Conservation (phyloP, 1,140 invertebrate species). For the Euura lappo region DNA sequence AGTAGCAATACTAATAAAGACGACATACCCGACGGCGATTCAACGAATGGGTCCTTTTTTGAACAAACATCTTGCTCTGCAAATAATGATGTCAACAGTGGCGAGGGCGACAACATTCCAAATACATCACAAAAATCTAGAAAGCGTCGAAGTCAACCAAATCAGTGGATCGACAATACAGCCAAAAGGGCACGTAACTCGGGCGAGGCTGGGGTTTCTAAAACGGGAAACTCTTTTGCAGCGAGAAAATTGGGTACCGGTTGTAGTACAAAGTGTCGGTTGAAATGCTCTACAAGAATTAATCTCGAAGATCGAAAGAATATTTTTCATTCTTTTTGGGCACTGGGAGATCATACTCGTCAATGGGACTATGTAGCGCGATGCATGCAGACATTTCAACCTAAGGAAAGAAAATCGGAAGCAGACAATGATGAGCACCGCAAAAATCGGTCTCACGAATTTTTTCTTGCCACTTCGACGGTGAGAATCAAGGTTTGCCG, state of each 20-base stretch:
- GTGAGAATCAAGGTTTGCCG: constrained; percentile 13
- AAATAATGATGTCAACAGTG: too few species aligned
- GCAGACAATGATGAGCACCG: constrained; percentile 2
- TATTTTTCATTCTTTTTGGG: too few species aligned
- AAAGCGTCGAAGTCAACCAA: constrained; percentile 12
- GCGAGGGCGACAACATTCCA: too few species aligned
- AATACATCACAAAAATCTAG: too few species aligned
- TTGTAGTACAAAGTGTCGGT: constrained; percentile 13
- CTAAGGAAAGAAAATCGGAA: constrained; percentile 1
- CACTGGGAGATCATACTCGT: too few species aligned
- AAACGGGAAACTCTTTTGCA: constrained; percentile 15
- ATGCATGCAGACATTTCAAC: constrained; percentile 9
- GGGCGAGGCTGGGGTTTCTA: constrained; percentile 14
- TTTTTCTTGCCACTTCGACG: constrained; percentile 16
- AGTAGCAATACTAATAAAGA: too few species aligned
- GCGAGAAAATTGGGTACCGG: constrained; percentile 10
- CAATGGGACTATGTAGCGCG: too few species aligned
- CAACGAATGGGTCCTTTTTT: too few species aligned
- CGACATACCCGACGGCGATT: too few species aligned
- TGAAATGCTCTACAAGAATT: constrained; percentile 8
- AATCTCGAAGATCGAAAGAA: constrained; percentile 8
- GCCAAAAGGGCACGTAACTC: constrained; percentile 16
- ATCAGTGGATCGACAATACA: constrained; percentile 13
- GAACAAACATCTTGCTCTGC: too few species aligned
- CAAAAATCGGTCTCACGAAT: constrained; percentile 10